Base-by-base conservation (phyloP, 2,113 vertebrate genomes). In the Perca flavescens region DNA sequence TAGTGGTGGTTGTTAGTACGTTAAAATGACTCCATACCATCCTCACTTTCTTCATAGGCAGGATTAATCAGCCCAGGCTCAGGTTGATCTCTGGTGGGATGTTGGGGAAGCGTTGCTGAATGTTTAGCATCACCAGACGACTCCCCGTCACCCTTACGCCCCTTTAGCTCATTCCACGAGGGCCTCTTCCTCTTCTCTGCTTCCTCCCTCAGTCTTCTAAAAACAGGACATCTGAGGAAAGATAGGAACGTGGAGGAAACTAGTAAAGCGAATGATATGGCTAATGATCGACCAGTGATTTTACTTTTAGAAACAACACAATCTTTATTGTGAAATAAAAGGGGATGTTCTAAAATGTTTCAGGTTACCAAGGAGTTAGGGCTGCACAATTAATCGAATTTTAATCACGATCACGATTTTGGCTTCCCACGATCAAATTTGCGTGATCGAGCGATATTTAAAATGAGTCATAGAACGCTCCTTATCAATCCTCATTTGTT, bases 11-110 rank as follows among this genome's bases (percentile, higher is more conserved):
- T 68, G 12, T 67, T 49, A 22, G 28, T 31, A 8, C n/a, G 47
- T 76, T 34, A 54, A 86, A 65, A 54, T 70, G 54, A 70, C 34
- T 22, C 58, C 92, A 85, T 94, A 97, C 97, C 97, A 71, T 97
- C 97, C 82, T 98, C 97, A 62, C 93, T 93, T 93, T 97, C 97
- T 88, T 98, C 97, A 87, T 96, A 98, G 54, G 97, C 97, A 64
- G 96, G 97, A 88, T 97, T 98, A 56, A 97, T 95, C 77, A 97
- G 84, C 1, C 97, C 97, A 9, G 97, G 96, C 76, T 98, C 97
- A 0, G 95, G 92, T 46, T 79, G 90, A 61, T 92, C 92, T 50
- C 92, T 79, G 56, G 66, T 43, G 58, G 86, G 62, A 28, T 88
- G 88, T 71, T 93, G 91, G 53, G 91, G 76, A 10, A 58, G 64